Conservation (phyloP, 2,113 vertebrate species). For the Micromys minutus region DNA sequence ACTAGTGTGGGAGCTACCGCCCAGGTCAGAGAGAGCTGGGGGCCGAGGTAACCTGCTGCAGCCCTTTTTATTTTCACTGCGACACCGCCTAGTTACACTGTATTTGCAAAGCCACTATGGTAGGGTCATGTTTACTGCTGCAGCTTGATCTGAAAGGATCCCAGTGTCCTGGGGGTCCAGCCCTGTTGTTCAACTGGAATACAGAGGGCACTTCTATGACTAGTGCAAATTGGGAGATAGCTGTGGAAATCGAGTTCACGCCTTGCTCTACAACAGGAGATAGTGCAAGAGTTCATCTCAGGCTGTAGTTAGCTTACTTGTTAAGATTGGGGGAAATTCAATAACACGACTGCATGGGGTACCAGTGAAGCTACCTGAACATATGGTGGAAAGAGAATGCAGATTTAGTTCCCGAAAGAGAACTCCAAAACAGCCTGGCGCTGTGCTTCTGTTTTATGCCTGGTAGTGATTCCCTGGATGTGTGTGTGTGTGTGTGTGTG, state of each 20-base stretch:
- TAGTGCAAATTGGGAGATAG: conserved; percentile 68
- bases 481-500: too few relatives aligned
- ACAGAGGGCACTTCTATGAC: conserved; percentile 44
- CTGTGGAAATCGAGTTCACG: conserved; percentile 71
- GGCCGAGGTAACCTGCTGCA: too few relatives aligned
- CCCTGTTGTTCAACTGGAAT: conserved; percentile 6
- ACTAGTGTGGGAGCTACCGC: too few relatives aligned
- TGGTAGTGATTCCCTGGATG: conserved; percentile 45
- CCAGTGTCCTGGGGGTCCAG: neutral
- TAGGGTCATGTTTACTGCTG: neutral
- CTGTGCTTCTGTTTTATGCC: conserved; percentile 53
- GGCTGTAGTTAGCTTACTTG: conserved; percentile 79
- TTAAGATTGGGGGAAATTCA: conserved; percentile 75
- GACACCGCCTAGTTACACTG: neutral
- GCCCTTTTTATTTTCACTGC: too few relatives aligned
- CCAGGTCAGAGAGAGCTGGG: too few relatives aligned
- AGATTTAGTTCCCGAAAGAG: conserved; percentile 70
- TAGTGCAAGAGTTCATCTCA: conserved; percentile 72
- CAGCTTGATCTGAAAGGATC: neutral
- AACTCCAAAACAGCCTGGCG: conserved; percentile 55
- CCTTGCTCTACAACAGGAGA: conserved; percentile 67
- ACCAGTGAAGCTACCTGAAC: conserved; percentile 72
- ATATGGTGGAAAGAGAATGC: conserved; percentile 76
- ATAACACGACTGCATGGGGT: conserved; percentile 73
- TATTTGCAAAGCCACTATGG: neutral